Conservation (phyloP, 1,140 invertebrate species). For the Carposina sasakii region DNA sequence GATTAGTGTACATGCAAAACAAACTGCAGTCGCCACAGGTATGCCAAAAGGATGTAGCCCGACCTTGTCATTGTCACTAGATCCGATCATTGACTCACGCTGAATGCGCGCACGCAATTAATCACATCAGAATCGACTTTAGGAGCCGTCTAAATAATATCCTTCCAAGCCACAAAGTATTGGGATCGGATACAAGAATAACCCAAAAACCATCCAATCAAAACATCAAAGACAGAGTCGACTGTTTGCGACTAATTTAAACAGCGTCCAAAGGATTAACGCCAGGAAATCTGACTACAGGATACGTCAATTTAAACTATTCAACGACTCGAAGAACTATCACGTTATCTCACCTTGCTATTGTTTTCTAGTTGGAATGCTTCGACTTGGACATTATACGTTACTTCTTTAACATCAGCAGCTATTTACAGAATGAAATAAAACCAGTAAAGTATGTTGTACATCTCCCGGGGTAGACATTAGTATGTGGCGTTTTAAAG, state of each 20-base stretch:
- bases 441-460: slow-evolving; percentile 25
- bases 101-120: slow-evolving; percentile 5
- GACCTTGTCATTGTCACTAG: slow-evolving; percentile 35
- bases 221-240: slow-evolving; percentile 39
- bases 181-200: slow-evolving; percentile 22
- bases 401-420: slow-evolving; percentile 16
- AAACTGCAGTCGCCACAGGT: too few relatives aligned
- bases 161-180: slow-evolving; percentile 29
- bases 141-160: too few relatives aligned
- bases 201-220: slow-evolving; percentile 23
- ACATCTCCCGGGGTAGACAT: slow-evolving; percentile 12
- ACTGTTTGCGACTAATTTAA: slow-evolving; percentile 44
- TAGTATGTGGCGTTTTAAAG: slow-evolving; percentile 31
- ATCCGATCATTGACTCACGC: slow-evolving; percentile 28
- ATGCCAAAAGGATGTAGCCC: slow-evolving; percentile 22
- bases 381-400: slow-evolving; percentile 8
- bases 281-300: slow-evolving; percentile 57
- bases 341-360: slow-evolving; percentile 24
- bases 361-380: slow-evolving; percentile 22
- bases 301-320: slow-evolving; percentile 62
- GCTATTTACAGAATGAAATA: slow-evolving; percentile 14
- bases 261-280: slow-evolving; percentile 46
- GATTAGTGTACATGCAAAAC: too few relatives aligned
- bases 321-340: slow-evolving; percentile 36
- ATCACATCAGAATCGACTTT: too few relatives aligned